Percentiles rank a stretch among this genome's conserved stretches.
Conservation (phyloP, 1,140 invertebrate species). For the Trachymyrmex septentrionalis region DNA sequence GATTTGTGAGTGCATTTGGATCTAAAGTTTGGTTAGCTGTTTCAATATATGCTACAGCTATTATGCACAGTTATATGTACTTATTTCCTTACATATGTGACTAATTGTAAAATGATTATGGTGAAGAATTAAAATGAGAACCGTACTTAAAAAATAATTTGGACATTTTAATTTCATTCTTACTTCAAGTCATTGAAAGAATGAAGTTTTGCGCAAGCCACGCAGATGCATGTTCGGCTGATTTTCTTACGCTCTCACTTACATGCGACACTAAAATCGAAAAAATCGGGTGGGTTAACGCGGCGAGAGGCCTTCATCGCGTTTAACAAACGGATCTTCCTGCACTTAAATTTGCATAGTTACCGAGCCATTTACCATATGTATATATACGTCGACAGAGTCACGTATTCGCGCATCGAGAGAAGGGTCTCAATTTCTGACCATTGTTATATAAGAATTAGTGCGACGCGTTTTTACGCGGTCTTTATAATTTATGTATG, state of each 20-base stretch:
- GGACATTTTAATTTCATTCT: not conserved
- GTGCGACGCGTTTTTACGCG: constrained; percentile 51
- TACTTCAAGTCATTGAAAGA: not conserved
- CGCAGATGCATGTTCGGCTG: no score
- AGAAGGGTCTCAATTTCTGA: constrained; percentile 71
- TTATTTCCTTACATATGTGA: not conserved
- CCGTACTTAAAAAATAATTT: not conserved
- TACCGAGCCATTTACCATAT: constrained; percentile 73
- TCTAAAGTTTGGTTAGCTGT: no score
- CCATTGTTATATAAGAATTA: constrained; percentile 75
- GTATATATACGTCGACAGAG: constrained; percentile 51
- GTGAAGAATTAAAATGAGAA: not conserved
- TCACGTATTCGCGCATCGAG: constrained; percentile 69
- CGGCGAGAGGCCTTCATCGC: constrained; percentile 71
- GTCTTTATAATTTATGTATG: constrained; percentile 39
- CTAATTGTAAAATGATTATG: not conserved
- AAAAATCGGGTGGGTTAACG: constrained; percentile 66
- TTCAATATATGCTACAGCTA: no score
- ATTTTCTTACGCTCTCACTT: not conserved
- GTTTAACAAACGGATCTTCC: constrained; percentile 81
- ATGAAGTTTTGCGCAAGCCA: not conserved
- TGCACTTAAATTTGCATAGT: constrained; percentile 83
- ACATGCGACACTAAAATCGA: not conserved
- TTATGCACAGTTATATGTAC: no score
- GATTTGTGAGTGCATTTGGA: no score